These are phyloP conservation scores for Globia sparganii DNA, from an alignment of 2,888 invertebrate species.

Conservation along the genomic window DNA sequence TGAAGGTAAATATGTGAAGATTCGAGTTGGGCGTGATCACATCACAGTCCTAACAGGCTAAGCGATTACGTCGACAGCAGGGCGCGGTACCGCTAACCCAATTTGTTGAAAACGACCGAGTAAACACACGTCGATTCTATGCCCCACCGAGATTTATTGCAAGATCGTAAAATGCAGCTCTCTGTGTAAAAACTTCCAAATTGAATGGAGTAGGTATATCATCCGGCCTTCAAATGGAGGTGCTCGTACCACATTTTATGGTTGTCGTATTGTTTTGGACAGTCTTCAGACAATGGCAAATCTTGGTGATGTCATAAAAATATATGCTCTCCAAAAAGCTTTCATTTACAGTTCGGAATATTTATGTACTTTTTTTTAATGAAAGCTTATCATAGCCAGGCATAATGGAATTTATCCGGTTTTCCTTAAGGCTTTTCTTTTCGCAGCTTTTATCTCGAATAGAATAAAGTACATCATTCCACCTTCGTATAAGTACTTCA, in stretches of 20 bases:
- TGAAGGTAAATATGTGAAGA: slow-evolving; percentile 83
- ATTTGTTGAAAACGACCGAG: slow-evolving; percentile 85
- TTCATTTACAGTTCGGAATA: slow-evolving; percentile 5
- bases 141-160: slow-evolving; percentile 82
- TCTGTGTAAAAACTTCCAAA: slow-evolving; percentile 74
- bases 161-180: slow-evolving; percentile 82
- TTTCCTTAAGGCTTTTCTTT: neutral
- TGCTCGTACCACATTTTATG: slow-evolving; percentile 60
- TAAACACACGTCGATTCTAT: slow-evolving; percentile 83
- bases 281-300: slow-evolving; percentile 28
- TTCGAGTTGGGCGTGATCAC: slow-evolving; percentile 81
- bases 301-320: slow-evolving; percentile 23
- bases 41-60: slow-evolving; percentile 82
- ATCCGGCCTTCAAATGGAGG: slow-evolving; percentile 65
- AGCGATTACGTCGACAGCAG: slow-evolving; percentile 82
- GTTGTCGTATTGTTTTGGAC: slow-evolving; percentile 56
- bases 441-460: slow-evolving; percentile 8
- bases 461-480: neutral
- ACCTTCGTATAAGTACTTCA: slow-evolving; percentile 6
- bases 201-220: slow-evolving; percentile 74
- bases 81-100: slow-evolving; percentile 85
- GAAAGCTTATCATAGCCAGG: neutral
- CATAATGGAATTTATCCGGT: neutral
- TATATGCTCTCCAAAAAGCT: slow-evolving; percentile 11
- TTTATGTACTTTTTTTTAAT: slow-evolving; percentile 9